These are phyloP conservation scores for Diarsia brunnea DNA, from an alignment of 2,888 invertebrate genomes.

Conservation along the genomic window DNA sequence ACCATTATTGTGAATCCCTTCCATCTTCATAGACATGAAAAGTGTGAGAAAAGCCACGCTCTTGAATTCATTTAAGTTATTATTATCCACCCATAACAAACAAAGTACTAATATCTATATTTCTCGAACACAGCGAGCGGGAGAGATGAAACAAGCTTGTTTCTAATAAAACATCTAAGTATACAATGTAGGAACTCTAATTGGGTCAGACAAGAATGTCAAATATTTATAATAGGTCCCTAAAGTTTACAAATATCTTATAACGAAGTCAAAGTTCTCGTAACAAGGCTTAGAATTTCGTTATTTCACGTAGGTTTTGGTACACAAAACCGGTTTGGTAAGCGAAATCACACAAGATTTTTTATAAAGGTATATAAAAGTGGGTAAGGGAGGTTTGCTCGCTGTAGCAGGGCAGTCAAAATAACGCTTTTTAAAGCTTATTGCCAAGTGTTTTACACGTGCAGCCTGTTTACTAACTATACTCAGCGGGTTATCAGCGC, in stretches of 20 bases:
- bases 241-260: conserved; percentile 54
- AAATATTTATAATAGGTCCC: conserved; percentile 54
- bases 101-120: conserved; percentile 8
- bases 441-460: too few relatives aligned
- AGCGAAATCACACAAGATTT: neutral
- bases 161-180: conserved; percentile 35
- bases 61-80: conserved; percentile 9
- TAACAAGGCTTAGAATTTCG: conserved; percentile 44
- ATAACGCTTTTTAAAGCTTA: too few relatives aligned
- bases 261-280: conserved; percentile 48
- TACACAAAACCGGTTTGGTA: conserved; percentile 21
- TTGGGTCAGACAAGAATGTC: conserved; percentile 49
- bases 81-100: conserved; percentile 14
- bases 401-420: too few relatives aligned
- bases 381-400: too few relatives aligned
- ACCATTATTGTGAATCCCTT: conserved; percentile 9
- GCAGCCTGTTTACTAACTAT: too few relatives aligned
- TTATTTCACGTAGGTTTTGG: conserved; percentile 6
- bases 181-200: conserved; percentile 44
- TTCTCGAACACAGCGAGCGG: neutral
- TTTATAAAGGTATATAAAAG: neutral
- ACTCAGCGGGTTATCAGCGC: too few relatives aligned
- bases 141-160: conserved; percentile 23
- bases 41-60: conserved; percentile 4
- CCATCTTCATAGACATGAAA: neutral